Conservation (phyloP, 2,797 vertebrate genomes). For the Sebastes alutus region DNA sequence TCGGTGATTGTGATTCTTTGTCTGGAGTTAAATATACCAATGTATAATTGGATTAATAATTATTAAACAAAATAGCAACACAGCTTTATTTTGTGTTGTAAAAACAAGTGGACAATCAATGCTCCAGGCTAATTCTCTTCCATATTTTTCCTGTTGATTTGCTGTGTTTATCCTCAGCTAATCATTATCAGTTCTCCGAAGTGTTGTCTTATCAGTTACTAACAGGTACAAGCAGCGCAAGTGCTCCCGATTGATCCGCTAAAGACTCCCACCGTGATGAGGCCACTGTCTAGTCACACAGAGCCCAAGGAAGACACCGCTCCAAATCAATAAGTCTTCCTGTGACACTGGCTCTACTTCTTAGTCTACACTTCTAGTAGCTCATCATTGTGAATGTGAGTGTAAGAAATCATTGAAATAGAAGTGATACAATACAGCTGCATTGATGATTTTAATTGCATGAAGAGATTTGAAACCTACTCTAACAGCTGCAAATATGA, state of each 20-base stretch:
- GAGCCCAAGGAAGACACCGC: slow-evolving; percentile 67
- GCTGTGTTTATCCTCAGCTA: slow-evolving; percentile 66
- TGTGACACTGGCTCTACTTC: slow-evolving; percentile 65
- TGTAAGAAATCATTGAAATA: slow-evolving; percentile 58
- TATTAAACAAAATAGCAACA: neutral
- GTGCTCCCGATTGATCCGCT: slow-evolving; percentile 79
- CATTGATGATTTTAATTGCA: slow-evolving; percentile 57
- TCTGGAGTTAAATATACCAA: neutral
- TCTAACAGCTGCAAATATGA: slow-evolving; percentile 6
- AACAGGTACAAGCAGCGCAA: slow-evolving; percentile 78
- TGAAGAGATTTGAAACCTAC: slow-evolving; percentile 35
- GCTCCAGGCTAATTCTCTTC: neutral
- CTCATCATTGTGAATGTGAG: slow-evolving; percentile 31
- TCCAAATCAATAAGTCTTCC: slow-evolving; percentile 78
- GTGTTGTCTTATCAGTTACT: slow-evolving; percentile 80
- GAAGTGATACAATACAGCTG: slow-evolving; percentile 36
- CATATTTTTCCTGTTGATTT: slow-evolving; percentile 44
- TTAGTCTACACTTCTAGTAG: slow-evolving; percentile 52
- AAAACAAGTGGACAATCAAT: slow-evolving; percentile 5
- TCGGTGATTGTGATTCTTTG: neutral
- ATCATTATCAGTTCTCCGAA: slow-evolving; percentile 76
- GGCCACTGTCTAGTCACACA: slow-evolving; percentile 74
- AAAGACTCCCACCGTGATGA: slow-evolving; percentile 70
- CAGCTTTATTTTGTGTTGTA: neutral
- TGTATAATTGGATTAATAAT: neutral